These are phyloP conservation scores for Sphenopsis melanotis DNA, from an alignment of 2,797 vertebrate species.

Conservation along the genomic window DNA sequence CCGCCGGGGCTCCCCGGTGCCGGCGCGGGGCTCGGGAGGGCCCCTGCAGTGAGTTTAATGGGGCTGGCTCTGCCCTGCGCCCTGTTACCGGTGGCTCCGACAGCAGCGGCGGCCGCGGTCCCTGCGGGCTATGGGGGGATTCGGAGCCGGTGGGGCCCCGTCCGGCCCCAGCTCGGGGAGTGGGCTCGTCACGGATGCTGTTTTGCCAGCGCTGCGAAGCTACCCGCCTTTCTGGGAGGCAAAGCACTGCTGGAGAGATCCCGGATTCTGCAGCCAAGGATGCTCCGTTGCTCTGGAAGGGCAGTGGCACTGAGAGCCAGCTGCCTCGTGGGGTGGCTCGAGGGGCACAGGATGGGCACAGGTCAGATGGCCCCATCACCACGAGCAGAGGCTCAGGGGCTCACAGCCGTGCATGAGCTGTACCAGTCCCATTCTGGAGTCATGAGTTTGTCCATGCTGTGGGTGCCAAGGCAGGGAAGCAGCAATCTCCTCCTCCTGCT, in stretches of 20 bases:
- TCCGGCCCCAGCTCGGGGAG: background rate
- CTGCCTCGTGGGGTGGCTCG: rapidly evolving
- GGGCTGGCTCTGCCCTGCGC: background rate
- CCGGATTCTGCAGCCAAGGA: background rate
- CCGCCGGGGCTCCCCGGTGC: too few relatives aligned
- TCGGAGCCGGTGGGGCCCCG: too few relatives aligned
- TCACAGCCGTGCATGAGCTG: background rate
- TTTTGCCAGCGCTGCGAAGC: background rate
- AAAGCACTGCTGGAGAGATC: background rate
- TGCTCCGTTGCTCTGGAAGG: background rate
- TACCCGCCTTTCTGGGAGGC: background rate
- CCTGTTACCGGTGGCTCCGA: background rate
- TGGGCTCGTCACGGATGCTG: background rate
- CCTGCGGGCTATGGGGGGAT: background rate
- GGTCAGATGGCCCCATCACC: background rate
- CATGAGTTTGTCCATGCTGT: rapidly evolving
- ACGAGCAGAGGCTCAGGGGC: background rate
- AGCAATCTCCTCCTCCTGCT: background rate
- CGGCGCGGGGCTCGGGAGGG: background rate
- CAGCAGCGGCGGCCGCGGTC: background rate
- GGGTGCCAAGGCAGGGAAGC: background rate
- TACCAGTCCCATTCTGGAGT: background rate
- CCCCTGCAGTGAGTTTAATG: background rate
- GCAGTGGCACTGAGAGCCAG: background rate
- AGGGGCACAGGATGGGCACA: background rate